phyloP scores from a whole-genome alignment of 2,888 invertebrate genomes.

The Orchesella flavescens region DNA sequence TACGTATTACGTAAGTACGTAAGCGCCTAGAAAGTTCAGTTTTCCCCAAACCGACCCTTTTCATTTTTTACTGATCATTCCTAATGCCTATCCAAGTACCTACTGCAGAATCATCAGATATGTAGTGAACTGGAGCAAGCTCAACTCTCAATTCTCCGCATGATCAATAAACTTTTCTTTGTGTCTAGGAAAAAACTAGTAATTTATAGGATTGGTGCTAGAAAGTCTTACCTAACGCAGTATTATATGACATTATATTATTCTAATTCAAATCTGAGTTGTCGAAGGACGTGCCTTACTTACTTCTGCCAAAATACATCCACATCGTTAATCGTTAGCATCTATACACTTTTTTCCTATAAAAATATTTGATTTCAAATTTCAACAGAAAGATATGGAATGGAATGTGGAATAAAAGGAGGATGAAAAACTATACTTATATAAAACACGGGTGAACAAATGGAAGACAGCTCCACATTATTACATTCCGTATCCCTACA shows the following conservation, averaged over 20 bases:
- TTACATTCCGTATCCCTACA: not conserved
- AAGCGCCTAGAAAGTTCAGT: too few relatives aligned
- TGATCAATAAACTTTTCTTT: slow-evolving; percentile 17
- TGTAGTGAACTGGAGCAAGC: too few relatives aligned
- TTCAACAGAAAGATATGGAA: slow-evolving; percentile 5
- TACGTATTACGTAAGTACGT: too few relatives aligned
- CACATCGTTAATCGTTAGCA: too few relatives aligned
- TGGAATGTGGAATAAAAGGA: slow-evolving; percentile 17
- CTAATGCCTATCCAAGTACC: too few relatives aligned
- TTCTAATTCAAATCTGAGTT: not conserved
- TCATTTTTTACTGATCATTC: too few relatives aligned
- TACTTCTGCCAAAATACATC: too few relatives aligned
- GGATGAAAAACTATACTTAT: not conserved
- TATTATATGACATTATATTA: slow-evolving; percentile 7
- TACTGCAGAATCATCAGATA: too few relatives aligned
- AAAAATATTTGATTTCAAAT: not conserved
- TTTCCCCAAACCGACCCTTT: too few relatives aligned
- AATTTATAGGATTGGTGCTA: slow-evolving; percentile 12
- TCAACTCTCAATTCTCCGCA: too few relatives aligned
- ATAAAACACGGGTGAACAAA: not conserved
- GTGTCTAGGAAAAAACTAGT: not conserved
- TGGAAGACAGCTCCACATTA: slow-evolving; percentile 3
- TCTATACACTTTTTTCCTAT: not conserved
- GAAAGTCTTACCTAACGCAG: not conserved
- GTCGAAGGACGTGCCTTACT: too few relatives aligned